A percentile compares a stretch with the other conserved stretches of the same genome.
phyloP scores from a whole-genome alignment of 2,113 vertebrate species.

The Cebus imitator region DNA sequence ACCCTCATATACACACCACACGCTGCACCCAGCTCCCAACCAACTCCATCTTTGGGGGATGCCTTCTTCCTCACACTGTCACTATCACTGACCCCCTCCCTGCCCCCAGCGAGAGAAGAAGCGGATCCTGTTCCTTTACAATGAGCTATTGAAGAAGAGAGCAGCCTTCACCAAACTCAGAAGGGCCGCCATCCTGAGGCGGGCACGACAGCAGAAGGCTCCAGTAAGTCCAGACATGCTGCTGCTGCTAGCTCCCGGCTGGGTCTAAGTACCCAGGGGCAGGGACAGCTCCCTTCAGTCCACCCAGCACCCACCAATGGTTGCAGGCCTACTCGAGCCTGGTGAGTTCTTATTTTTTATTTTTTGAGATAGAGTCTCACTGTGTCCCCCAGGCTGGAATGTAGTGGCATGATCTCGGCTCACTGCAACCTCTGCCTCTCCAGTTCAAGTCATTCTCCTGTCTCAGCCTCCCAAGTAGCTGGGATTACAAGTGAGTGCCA shows the following conservation, averaged over 20 bases:
- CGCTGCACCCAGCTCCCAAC: neutral
- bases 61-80: neutral
- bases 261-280: neutral
- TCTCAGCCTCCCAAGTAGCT: neutral
- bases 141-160: constrained; percentile 85
- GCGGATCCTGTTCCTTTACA: constrained; percentile 90
- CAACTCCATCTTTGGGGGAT: neutral
- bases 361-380: neutral
- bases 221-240: constrained; percentile 53
- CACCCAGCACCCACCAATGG: too few relatives aligned
- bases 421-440: neutral
- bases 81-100: neutral
- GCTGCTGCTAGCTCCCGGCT: fast-evolving
- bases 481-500: neutral
- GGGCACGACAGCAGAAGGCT: neutral
- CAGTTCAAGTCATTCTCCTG: neutral
- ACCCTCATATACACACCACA: neutral
- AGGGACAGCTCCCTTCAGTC: neutral
- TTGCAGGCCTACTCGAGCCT: neutral
- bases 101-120: constrained; percentile 89
- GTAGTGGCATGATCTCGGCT: neutral
- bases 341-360: neutral
- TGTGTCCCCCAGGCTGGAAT: neutral
- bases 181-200: constrained; percentile 57
- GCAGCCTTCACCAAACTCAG: constrained; percentile 78